Evolutionary conservation across 2,888 invertebrate species (phyloP), one percentile per base, ranked within the genome.

Genomic region (Drosophila fulvimacula): DNA sequence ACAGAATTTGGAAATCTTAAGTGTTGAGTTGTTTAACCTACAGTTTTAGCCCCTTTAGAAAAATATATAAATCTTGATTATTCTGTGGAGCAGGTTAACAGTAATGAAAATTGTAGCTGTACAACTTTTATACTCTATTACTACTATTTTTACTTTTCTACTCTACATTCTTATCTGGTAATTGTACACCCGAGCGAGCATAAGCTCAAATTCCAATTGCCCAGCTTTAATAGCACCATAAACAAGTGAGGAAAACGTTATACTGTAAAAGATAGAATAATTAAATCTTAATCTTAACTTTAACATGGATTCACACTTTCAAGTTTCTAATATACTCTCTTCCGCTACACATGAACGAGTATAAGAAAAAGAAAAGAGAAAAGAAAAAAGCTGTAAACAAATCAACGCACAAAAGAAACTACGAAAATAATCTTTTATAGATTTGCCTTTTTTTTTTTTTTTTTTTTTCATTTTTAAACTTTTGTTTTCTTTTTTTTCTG

Each of bases 401-500:
- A 88, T 88, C 79, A 89, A 76, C 69, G 78, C 79, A 73, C 88
- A 90, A 88, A 89, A 86, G 84, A 79, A 90, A 88, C 89, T 88
- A 86, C 75, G 75, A 89, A 88, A 86, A 90, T 88, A 90, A 83
- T 88, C 90, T 87, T 76, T 82, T 69, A 69, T 81, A 81, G 86
- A 81, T 81, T 88, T 79, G 78, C 72, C 57, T 53, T 68, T 9
- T 39, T 17, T 42, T 75, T 67, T 64, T 72, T 57, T 39, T 55
- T 48, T 27, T 6, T 27, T 27, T 6, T 27, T 27, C 27, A 5
- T 24, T 38, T 19, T 19, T 46, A 11, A 41, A 41, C 19, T 78
- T 64, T 66, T 72, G 53, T 51, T 69, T 41, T 38, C 13, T 19
- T 51, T 46, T 46, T 60, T 52, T 59, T 42, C 42, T 75, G 27